Evolutionary conservation across 2,888 invertebrate species (phyloP).

Genomic region (Parnassius apollo): DNA sequence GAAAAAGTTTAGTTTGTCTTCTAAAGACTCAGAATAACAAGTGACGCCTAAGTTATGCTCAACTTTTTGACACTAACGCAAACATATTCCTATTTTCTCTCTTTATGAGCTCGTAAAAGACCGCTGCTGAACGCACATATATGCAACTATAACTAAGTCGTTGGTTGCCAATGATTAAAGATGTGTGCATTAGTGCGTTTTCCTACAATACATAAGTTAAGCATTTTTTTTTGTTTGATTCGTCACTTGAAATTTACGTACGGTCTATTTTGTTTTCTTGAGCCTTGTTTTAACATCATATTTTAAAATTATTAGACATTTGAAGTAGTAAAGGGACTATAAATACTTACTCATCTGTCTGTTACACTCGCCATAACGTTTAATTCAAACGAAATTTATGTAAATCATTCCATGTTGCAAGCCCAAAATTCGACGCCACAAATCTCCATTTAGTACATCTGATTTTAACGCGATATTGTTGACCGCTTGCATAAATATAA

Average conservation of each 20-base stretch:
- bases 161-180: no score
- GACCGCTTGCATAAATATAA: not conserved
- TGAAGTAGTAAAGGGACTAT: not conserved
- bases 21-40: no score
- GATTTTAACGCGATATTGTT: slow-evolving; percentile 12
- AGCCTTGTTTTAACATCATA: no score
- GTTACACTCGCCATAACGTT: slow-evolving; percentile 1
- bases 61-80: no score
- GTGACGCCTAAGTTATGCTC: no score
- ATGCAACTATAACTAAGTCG: no score
- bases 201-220: not conserved
- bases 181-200: not conserved
- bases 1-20: no score
- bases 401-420: slow-evolving; percentile 1
- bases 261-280: not conserved
- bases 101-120: no score
- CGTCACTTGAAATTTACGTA: not conserved
- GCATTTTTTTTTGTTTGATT: not conserved
- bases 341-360: not conserved
- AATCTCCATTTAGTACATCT: slow-evolving; percentile 19
- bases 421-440: slow-evolving; percentile 5
- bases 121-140: no score
- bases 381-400: slow-evolving; percentile 3
- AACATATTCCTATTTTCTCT: no score
- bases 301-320: no score